Percentiles rank a stretch among this genome's conserved stretches.
These are phyloP conservation scores for Spilosoma lubricipeda DNA, from an alignment of 2,888 invertebrate genomes.

Conservation along the genomic window DNA sequence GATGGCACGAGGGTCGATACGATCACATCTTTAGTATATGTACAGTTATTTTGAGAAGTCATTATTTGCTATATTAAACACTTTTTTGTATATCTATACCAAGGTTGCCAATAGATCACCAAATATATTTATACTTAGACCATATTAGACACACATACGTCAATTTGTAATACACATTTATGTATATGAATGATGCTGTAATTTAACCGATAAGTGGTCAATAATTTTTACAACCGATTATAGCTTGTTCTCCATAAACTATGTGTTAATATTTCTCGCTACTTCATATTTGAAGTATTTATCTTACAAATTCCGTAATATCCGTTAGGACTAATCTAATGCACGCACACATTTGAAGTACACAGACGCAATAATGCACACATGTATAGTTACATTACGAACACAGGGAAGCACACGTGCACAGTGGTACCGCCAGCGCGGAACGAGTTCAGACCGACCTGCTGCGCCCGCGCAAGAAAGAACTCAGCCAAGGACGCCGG, in stretches of 20 bases:
- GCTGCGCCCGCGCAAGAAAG: constrained; percentile 82
- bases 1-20: constrained; percentile 34
- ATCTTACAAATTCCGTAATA: constrained; percentile 82
- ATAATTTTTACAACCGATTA: constrained; percentile 32
- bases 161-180: constrained; percentile 12
- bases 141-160: constrained; percentile 46
- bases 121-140: constrained; percentile 29
- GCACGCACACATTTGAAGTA: constrained; percentile 56
- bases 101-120: background rate
- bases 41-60: background rate
- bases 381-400: constrained; percentile 55
- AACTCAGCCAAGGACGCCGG: constrained; percentile 86
- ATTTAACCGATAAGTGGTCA: constrained; percentile 32
- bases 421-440: constrained; percentile 70
- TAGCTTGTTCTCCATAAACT: constrained; percentile 34
- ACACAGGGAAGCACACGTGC: constrained; percentile 73
- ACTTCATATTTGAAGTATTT: constrained; percentile 71
- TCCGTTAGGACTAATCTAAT: constrained; percentile 83
- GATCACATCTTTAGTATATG: constrained; percentile 18
- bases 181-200: constrained; percentile 17
- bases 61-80: background rate
- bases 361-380: constrained; percentile 49
- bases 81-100: constrained; percentile 6
- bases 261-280: constrained; percentile 37
- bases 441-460: constrained; percentile 83